These are phyloP conservation scores for Myanophis thanlyinensis DNA, from an alignment of 2,113 vertebrate species.

Conservation along the genomic window DNA sequence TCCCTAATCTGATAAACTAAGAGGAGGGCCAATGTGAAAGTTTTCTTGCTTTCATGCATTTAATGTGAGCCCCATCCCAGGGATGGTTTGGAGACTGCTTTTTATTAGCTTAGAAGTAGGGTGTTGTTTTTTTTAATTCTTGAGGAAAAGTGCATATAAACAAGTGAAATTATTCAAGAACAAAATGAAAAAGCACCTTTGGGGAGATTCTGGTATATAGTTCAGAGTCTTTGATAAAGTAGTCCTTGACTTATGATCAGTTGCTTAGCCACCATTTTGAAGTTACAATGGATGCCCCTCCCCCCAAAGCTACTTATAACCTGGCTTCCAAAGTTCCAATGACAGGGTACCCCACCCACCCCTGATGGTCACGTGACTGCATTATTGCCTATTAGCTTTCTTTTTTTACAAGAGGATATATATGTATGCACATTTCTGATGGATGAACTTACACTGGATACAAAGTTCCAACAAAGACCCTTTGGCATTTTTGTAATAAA, in stretches of 20 bases:
- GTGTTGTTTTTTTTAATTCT: neutral
- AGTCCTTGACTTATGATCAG: neutral
- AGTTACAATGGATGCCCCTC: neutral
- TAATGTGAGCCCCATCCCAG: neutral
- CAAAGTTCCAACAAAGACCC: neutral
- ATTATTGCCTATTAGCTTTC: neutral
- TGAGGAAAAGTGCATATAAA: neutral
- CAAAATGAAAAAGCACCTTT: neutral
- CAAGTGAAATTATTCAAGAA: neutral
- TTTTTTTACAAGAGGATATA: neutral
- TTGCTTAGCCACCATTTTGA: neutral
- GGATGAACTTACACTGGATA: rapidly evolving
- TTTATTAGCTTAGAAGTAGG: neutral
- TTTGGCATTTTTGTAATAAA: neutral
- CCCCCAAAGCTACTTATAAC: neutral
- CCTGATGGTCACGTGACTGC: neutral
- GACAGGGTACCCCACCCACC: neutral
- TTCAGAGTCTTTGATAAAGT: neutral
- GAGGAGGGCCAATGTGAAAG: neutral
- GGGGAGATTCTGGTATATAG: neutral
- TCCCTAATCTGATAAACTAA: neutral
- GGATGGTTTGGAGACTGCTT: neutral
- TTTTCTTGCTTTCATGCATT: neutral
- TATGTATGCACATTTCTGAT: neutral
- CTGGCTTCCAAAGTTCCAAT: neutral